phyloP scores from a whole-genome alignment of 2,888 invertebrate species.

The Mesopsocus fuscifrons region DNA sequence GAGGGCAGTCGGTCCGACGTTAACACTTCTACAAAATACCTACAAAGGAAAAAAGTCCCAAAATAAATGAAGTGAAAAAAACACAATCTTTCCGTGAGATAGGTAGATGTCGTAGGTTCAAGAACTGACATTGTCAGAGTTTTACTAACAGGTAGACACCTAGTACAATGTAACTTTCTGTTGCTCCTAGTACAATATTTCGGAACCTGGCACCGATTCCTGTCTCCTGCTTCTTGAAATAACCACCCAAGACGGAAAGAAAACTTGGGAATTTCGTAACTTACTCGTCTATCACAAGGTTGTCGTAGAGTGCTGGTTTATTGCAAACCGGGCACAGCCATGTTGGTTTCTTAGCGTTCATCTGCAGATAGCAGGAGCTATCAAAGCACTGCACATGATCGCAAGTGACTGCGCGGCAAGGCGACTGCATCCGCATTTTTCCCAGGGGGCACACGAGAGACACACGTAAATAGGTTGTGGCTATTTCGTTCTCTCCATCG shows the following conservation, averaged over 20 bases:
- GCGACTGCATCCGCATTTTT: slow-evolving; percentile 75
- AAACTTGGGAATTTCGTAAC: slow-evolving; percentile 16
- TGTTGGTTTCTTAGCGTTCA: slow-evolving; percentile 96
- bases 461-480: slow-evolving; percentile 82
- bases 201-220: neutral
- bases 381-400: slow-evolving; percentile 97
- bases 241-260: neutral
- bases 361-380: slow-evolving; percentile 81
- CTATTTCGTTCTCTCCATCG: slow-evolving; percentile 89
- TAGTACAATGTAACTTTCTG: too few relatives aligned
- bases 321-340: slow-evolving; percentile 99
- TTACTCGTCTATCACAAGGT: slow-evolving; percentile 85
- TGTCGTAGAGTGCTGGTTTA: slow-evolving; percentile 73
- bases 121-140: too few relatives aligned
- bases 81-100: too few relatives aligned
- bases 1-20: slow-evolving; percentile 43
- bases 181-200: too few relatives aligned
- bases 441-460: slow-evolving; percentile 90
- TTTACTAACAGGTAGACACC: too few relatives aligned
- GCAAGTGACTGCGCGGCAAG: slow-evolving; percentile 80
- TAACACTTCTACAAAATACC: slow-evolving; percentile 69
- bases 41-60: slow-evolving; percentile 20
- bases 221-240: neutral
- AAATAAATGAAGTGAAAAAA: too few relatives aligned
- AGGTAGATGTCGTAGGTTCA: too few relatives aligned